Evolutionary conservation across 2,888 invertebrate genomes (phyloP).

Genomic region (Scaptomyza tumidula): DNA sequence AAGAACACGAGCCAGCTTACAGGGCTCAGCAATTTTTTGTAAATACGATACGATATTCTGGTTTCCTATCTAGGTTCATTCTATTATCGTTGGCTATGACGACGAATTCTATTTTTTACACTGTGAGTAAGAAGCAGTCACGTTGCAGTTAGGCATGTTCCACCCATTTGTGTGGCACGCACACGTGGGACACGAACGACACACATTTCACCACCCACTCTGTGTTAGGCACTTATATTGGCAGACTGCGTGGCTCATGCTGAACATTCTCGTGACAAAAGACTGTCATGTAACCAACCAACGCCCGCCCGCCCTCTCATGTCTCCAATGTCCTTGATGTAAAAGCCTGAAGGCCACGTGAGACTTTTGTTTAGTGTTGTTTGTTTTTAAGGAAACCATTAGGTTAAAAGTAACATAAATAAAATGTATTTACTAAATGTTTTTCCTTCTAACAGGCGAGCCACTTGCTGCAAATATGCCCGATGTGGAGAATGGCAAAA

Average conservation of each 20-base stretch:
- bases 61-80: no score
- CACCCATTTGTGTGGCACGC: constrained; percentile 47
- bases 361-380: constrained; percentile 22
- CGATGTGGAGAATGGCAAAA: constrained; percentile 98
- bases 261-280: constrained; percentile 46
- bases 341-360: constrained; percentile 46
- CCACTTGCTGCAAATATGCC: constrained; percentile 86
- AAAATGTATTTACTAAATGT: constrained; percentile 10
- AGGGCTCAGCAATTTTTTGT: no score
- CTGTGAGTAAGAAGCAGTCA: constrained; percentile 20
- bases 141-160: constrained; percentile 60
- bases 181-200: constrained; percentile 58
- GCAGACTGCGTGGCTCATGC: constrained; percentile 65
- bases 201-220: constrained; percentile 46
- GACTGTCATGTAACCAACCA: constrained; percentile 7
- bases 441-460: constrained; percentile 24
- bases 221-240: constrained; percentile 60
- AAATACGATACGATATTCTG: no score
- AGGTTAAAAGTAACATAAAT: constrained; percentile 9
- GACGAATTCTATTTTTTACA: constrained; percentile 45
- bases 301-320: constrained; percentile 7
- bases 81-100: constrained; percentile 40
- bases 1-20: no score
- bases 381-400: constrained; percentile 25
- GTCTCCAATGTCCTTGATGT: constrained; percentile 63